A percentile compares a stretch with the other conserved stretches of the same genome.
phyloP scores from a whole-genome alignment of 2,888 invertebrate genomes.

The Alviniconcha strummeri region DNA sequence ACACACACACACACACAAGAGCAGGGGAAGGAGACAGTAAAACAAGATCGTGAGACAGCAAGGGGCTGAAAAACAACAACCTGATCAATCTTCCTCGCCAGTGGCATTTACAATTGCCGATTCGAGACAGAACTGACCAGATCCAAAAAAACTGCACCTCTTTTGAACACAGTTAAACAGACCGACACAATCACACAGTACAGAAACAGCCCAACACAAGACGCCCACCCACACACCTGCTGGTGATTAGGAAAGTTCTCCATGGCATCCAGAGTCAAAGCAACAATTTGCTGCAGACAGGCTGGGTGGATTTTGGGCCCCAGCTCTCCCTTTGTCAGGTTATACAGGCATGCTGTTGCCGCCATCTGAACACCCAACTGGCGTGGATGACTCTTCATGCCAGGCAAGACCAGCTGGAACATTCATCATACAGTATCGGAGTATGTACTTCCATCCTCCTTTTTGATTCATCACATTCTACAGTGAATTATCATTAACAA shows the following conservation, averaged over 20 bases:
- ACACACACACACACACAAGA: no score
- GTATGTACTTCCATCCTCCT: neutral
- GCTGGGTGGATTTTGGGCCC: conserved; percentile 81
- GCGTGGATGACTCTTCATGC: conserved; percentile 71
- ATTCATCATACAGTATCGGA: neutral
- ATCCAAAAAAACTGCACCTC: no score
- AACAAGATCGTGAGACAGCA: no score
- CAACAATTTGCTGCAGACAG: conserved; percentile 79
- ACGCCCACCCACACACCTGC: conserved; percentile 73
- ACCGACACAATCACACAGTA: no score
- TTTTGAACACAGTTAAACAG: no score
- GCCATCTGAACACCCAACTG: conserved; percentile 83
- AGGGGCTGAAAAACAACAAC: no score
- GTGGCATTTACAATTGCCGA: no score
- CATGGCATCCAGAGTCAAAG: conserved; percentile 82
- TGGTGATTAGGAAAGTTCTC: conserved; percentile 81
- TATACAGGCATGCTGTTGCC: conserved; percentile 84
- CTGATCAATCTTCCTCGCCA: no score
- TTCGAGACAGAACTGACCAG: no score
- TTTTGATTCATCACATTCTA: neutral
- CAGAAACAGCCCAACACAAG: no score
- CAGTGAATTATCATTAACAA: neutral
- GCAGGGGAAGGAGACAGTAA: no score
- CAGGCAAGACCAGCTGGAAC: conserved; percentile 70
- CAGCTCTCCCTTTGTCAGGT: conserved; percentile 81